Base-by-base conservation (phyloP, 2,888 invertebrate species). In the Augochlorella aurata region DNA sequence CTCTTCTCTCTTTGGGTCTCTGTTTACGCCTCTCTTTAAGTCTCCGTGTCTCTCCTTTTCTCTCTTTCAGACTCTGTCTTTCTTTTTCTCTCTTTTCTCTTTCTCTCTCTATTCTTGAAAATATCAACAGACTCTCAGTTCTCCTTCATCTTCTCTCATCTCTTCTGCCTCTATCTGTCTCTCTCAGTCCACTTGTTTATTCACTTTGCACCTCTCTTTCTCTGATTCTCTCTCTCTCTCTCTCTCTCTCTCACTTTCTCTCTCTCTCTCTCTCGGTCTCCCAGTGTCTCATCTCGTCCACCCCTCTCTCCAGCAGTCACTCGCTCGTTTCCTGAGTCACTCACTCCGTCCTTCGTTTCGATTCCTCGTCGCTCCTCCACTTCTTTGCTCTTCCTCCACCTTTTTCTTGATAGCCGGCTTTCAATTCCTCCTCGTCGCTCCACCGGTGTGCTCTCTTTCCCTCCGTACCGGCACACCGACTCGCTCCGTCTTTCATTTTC, bases 201-300 rank as follows among this genome's bases (percentile, higher is more conserved):
- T 38, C 38, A 38, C 38, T 38, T 38, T 38, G 38, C 87, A 78
- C 73, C 83, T 81, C 85, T 82, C 82, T 69, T 80, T 82, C 78
- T 65, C 44, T 67, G 63, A 65, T 74, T 38, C 18, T 52, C 67
- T 72, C 58, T 29, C n/a, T n/a, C 52, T 5, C n/a, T 29, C 58
- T 61, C 24, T 12, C 58, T 14, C 14, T 58, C 24, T 61, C 47
- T 2, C 47, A 14, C 1, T 14, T 0, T 49, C 3, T 49, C 47
- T 49, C 14, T 29, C 14, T 58, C 24, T 0, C 2, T 0, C 58
- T 61, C 58, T 29, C 29, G n/a, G n/a, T n/a, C n/a, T 61, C 47
- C 14, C 47, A 14, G 14, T 14, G 10, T 49, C 3, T 49, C 47
- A 49, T 49, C 14, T 29, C 14, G 7, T 14, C 12, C 14, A 12